These are phyloP conservation scores for Celastrina argiolus DNA, from an alignment of 2,888 invertebrate species.

Conservation along the genomic window DNA sequence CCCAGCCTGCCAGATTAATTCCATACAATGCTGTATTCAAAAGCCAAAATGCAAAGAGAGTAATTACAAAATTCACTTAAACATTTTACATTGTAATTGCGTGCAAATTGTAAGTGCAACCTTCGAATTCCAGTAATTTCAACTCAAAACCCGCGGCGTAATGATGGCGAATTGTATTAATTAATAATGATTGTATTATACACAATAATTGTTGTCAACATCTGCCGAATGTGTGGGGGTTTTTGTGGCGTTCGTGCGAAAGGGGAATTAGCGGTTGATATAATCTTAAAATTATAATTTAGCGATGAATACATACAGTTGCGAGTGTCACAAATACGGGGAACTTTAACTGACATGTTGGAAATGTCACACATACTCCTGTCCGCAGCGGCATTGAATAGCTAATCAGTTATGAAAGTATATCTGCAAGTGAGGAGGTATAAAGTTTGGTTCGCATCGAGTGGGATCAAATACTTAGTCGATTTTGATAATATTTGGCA, in stretches of 20 bases:
- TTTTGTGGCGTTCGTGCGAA: background rate
- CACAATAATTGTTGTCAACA: background rate
- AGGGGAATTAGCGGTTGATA: background rate
- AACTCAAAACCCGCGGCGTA: background rate
- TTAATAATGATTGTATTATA: background rate
- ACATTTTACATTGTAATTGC: background rate
- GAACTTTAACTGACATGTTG: slow-evolving; percentile 22
- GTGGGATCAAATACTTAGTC: too few relatives aligned
- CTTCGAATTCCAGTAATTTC: background rate
- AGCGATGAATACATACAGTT: background rate
- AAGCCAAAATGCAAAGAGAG: too few relatives aligned
- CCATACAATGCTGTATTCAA: too few relatives aligned
- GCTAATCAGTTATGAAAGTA: too few relatives aligned
- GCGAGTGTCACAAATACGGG: slow-evolving; percentile 7
- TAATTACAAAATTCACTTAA: background rate
- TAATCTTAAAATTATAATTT: background rate
- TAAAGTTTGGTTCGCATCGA: too few relatives aligned
- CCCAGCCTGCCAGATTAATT: too few relatives aligned
- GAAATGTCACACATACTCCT: too few relatives aligned
- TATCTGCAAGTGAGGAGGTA: too few relatives aligned
- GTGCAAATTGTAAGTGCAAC: background rate
- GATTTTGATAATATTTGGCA: too few relatives aligned
- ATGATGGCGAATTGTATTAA: background rate
- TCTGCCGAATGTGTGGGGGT: background rate
- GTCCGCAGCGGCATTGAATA: too few relatives aligned